A percentile compares a stretch with the other conserved stretches of the same genome.
Evolutionary conservation across 1,140 invertebrate species (phyloP).

Genomic region (Drosophila kurseongensis): DNA sequence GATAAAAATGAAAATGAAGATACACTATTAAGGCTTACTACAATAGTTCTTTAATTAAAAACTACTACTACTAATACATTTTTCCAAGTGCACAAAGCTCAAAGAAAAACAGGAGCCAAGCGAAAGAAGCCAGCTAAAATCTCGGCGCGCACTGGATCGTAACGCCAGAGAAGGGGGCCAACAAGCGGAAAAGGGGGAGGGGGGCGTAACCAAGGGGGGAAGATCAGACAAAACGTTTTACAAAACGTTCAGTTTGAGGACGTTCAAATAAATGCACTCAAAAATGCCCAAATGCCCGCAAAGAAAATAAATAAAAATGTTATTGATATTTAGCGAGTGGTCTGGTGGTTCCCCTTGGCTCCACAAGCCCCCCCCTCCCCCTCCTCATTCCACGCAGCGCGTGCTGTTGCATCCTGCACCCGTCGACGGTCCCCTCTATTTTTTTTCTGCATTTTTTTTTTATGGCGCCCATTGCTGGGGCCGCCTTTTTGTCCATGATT

Average conservation of each 20-base stretch:
- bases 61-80: neutral
- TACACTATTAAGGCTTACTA: no score
- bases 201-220: constrained; percentile 33
- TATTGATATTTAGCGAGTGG: constrained; percentile 80
- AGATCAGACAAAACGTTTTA: constrained; percentile 72
- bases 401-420: constrained; percentile 60
- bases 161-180: constrained; percentile 21
- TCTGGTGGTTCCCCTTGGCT: neutral
- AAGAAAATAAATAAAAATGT: constrained; percentile 83
- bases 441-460: constrained; percentile 23
- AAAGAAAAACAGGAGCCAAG: constrained; percentile 24
- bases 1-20: no score
- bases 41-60: no score
- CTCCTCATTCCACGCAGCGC: constrained; percentile 25
- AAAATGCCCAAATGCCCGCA: constrained; percentile 82
- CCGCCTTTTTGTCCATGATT: constrained; percentile 73
- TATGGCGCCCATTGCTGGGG: constrained; percentile 60
- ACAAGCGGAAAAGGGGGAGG: constrained; percentile 14
- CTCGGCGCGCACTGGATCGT: constrained; percentile 60
- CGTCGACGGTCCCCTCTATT: constrained; percentile 37
- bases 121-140: constrained; percentile 49
- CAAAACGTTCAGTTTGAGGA: constrained; percentile 74
- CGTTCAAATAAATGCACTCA: constrained; percentile 82
- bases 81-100: constrained; percentile 7
- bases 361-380: neutral